Evolutionary conservation across 2,888 invertebrate genomes (phyloP), one percentile per base, ranked within the genome.

Genomic region (Hypselothyrea guttata): DNA sequence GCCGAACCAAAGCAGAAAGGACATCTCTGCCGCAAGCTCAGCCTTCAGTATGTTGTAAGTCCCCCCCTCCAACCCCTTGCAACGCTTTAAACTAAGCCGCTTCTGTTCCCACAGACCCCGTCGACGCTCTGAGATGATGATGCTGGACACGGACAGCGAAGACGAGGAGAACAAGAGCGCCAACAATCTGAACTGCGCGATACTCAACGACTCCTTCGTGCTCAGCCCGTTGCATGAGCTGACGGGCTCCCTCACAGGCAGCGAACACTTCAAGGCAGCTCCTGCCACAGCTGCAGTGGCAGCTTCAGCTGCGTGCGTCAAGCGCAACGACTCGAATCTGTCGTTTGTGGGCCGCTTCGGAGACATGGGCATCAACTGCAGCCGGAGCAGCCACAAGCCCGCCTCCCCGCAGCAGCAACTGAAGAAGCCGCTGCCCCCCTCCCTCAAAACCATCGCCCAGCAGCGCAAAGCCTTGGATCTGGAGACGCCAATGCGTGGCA

Each of bases 131-230:
- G 90, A 90, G 64, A 53, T 90, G 28, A 84, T 87, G 0, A 72
- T 86, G 30, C 53, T 88, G 42, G 88, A 89, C 57, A 88, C 87
- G 0, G 89, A 89, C 51, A 79, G 76, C 38, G 89, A 89, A 2
- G 86, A 86, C 37, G 87, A 87, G 4, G 87, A 88, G 8, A 57
- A 73, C 22, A 60, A 44, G 7, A 84, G 75, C 46, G 73, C 79
- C 18, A 86, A 88, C 53, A 89, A 89, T 38, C 71, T 89, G 0
- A 90, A 90, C 56, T 88, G 87, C 57, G 90, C 89, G 12, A 88
- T 89, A 18, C 71, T 90, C 0, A 88, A 90, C 49, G 89, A 90
- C 54, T 90, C 90, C 1, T 88, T 90, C 48, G 74, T 88, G 4
- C 42, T 89, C 7, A 89, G 87, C 57, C 89, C 90, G 0, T 62